phyloP scores from a whole-genome alignment of 1,140 invertebrate species.

The Drosophila santomea region DNA sequence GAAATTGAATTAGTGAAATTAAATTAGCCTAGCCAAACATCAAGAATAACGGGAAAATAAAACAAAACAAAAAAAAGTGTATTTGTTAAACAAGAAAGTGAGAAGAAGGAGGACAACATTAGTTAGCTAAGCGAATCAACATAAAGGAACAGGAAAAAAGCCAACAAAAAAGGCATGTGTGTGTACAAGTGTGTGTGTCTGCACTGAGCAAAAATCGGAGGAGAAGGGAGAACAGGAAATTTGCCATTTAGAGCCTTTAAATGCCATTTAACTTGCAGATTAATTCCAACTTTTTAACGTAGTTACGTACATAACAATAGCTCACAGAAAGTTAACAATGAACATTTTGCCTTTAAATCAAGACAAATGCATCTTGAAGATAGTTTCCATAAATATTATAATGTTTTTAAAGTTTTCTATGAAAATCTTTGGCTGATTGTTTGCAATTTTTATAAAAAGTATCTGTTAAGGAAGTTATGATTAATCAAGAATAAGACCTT shows the following conservation, averaged over 20 bases:
- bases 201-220: not conserved
- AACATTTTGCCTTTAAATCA: no score
- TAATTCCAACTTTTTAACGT: not conserved
- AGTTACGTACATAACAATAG: no score
- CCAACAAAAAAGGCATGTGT: slow-evolving; percentile 9
- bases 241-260: not conserved
- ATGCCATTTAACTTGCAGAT: not conserved
- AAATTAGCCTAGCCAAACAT: slow-evolving; percentile 53
- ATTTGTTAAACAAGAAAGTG: slow-evolving; percentile 38
- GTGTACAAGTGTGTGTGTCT: slow-evolving; percentile 3
- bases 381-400: not conserved
- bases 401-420: not conserved
- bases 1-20: slow-evolving; percentile 49
- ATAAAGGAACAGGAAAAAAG: slow-evolving; percentile 30
- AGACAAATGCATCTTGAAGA: no score
- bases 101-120: slow-evolving; percentile 18
- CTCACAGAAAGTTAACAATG: no score
- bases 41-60: slow-evolving; percentile 21
- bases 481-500: not conserved
- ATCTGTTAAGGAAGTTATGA: not conserved
- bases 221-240: not conserved
- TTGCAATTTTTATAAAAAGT: not conserved
- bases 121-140: slow-evolving; percentile 41
- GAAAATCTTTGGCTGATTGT: no score
- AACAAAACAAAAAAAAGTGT: slow-evolving; percentile 23